Percentiles rank a stretch among this genome's conserved stretches.
Evolutionary conservation across 2,113 vertebrate species (phyloP).

Genomic region (Elaphurus davidianus): DNA sequence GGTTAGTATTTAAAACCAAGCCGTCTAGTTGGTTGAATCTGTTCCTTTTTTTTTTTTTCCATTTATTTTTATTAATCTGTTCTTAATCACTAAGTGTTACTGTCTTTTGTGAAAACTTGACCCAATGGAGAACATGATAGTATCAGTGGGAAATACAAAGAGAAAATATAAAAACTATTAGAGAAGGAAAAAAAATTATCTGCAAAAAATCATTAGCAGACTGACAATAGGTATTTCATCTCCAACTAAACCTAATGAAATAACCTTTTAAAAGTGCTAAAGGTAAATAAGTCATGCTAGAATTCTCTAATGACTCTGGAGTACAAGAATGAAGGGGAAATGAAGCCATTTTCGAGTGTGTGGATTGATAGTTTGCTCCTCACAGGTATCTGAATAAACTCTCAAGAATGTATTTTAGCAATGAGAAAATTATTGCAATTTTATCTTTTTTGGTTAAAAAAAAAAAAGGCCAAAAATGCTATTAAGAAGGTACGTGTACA

Average conservation of each 20-base stretch:
- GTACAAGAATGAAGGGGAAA: not conserved
- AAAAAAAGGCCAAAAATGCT: not conserved
- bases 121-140: not conserved
- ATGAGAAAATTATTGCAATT: not conserved
- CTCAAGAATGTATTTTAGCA: not conserved
- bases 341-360: not conserved
- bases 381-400: not conserved
- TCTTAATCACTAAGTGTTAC: not conserved
- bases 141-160: not conserved
- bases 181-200: not conserved
- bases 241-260: not conserved
- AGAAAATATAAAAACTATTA: not conserved
- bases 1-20: not conserved
- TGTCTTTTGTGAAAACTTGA: not conserved
- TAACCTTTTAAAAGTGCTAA: not conserved
- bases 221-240: not conserved
- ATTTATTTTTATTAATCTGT: not conserved
- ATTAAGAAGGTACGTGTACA: not conserved
- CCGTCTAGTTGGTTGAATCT: not conserved
- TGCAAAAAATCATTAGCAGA: not conserved
- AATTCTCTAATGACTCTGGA: not conserved
- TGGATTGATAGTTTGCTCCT: not conserved
- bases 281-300: not conserved
- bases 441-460: not conserved
- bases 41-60: not conserved